Base-by-base conservation (phyloP, 2,113 vertebrate species). In the Pelobates fuscus region DNA sequence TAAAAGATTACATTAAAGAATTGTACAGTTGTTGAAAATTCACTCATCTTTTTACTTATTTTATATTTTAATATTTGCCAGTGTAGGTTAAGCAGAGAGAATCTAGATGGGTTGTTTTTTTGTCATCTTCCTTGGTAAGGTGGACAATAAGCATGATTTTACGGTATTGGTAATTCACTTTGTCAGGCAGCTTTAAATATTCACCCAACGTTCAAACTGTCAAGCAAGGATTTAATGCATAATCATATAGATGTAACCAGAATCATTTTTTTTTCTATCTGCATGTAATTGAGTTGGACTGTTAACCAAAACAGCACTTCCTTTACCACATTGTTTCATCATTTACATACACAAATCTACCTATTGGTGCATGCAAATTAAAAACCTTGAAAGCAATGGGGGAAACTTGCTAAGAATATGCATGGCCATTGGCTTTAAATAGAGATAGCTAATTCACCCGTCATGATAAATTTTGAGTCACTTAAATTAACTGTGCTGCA, bases 131-230 rank as follows among this genome's bases (percentile, higher is more conserved):
- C 37, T 27, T 8, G 21, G 18, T 70, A 21, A 37, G 26, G 43
- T 44, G 30, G 52, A 32, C 27, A 27, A 25, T 70, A 52, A 37
- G 30, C 23, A 27, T 2, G 18, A 54, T 60, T 44, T 70, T 59
- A 70, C 24, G 57, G 55, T 60, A 46, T 27, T 70, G 68, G 32
- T 60, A 60, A 59, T 59, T 60, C 32, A 70, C 17, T 60, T 26
- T 60, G 55, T 60, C 54, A 60, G 55, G 68, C 55, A 70, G 55
- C 68, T 60, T 70, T 70, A 70, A 70, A 70, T 60, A 60, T 70
- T 70, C 57, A 70, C 8, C 58, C 54, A 58, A 11, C 60, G 21
- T 70, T 60, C 58, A 30, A 24, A 55, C 54, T 70, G 68, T 70
- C 68, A 70, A 21, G 23, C 14, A 21, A 26, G 68, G 37, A 70